Percentiles rank a stretch among this genome's conserved stretches.
Evolutionary conservation across 2,888 invertebrate species (phyloP).

Genomic region (Sabellastarte sp.): DNA sequence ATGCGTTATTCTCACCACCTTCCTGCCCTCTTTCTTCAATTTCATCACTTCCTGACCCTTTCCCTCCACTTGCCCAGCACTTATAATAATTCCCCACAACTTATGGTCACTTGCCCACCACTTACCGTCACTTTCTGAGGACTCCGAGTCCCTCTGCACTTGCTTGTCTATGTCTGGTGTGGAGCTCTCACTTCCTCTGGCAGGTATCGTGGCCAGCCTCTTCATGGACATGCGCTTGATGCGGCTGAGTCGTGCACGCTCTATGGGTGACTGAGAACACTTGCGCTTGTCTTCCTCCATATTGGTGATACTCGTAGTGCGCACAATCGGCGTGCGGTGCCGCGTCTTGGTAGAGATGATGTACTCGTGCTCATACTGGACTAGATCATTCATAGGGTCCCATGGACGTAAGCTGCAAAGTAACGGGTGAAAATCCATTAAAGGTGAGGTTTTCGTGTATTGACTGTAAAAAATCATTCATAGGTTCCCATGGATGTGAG

Average conservation of each 20-base stretch:
- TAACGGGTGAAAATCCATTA: too few relatives aligned
- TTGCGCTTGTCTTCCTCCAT: slow-evolving; percentile 56
- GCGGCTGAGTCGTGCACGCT: slow-evolving; percentile 15
- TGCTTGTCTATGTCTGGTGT: slow-evolving; percentile 15
- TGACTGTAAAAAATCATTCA: too few relatives aligned
- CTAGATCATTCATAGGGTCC: slow-evolving; percentile 81
- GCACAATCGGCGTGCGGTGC: slow-evolving; percentile 73
- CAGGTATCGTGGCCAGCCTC: slow-evolving; percentile 11
- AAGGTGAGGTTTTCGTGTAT: too few relatives aligned
- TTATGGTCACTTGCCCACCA: slow-evolving; percentile 13
- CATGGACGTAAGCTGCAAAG: slow-evolving; percentile 74
- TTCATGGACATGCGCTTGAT: slow-evolving; percentile 26
- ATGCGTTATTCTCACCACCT: too few relatives aligned
- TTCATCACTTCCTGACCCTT: neutral
- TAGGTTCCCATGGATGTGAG: too few relatives aligned
- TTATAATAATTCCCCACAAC: neutral
- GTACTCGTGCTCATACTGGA: slow-evolving; percentile 83
- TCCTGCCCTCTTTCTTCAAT: neutral
- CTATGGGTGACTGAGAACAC: slow-evolving; percentile 10
- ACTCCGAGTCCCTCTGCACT: neutral
- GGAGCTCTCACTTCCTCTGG: slow-evolving; percentile 22
- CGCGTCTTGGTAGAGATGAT: slow-evolving; percentile 76
- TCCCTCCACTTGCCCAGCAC: neutral
- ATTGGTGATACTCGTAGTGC: slow-evolving; percentile 72
- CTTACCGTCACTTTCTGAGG: slow-evolving; percentile 9